phyloP scores from a whole-genome alignment of 2,797 vertebrate species.

The Lacerta bilineata region DNA sequence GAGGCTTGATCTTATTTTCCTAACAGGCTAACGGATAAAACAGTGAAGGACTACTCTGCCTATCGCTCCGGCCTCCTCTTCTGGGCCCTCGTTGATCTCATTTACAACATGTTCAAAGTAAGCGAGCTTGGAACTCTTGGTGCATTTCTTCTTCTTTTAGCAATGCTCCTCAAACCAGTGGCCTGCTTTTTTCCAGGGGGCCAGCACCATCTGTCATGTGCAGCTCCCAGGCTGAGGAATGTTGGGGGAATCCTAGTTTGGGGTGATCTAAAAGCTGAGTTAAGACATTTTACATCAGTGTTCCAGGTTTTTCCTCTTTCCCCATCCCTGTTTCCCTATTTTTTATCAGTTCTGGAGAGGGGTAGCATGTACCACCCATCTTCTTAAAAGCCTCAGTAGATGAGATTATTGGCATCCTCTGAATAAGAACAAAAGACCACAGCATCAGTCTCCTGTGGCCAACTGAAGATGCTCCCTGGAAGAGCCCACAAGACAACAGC shows the following conservation, averaged over 20 bases:
- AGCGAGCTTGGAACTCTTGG: neutral
- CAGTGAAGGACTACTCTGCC: constrained; percentile 92
- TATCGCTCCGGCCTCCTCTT: constrained; percentile 98
- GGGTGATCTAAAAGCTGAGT: no score
- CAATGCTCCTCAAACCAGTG: no score
- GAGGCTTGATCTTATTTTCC: neutral
- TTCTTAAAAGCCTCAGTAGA: neutral
- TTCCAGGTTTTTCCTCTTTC: no score
- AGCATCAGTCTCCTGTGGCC: no score
- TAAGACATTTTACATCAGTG: no score
- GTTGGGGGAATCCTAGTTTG: neutral
- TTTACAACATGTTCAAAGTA: constrained; percentile 99
- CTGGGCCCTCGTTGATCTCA: constrained; percentile 98
- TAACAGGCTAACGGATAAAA: constrained; percentile 92
- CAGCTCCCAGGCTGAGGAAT: neutral
- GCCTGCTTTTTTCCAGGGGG: no score
- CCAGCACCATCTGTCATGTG: no score
- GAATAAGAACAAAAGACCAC: neutral
- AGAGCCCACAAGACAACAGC: neutral
- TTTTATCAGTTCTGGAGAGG: no score
- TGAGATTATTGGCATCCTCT: neutral
- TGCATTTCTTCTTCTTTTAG: no score
- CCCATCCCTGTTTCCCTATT: no score
- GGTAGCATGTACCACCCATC: no score
- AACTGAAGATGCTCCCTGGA: no score